Evolutionary conservation across 2,888 invertebrate genomes (phyloP).

Genomic region (Caenorhabditis panamensis): DNA sequence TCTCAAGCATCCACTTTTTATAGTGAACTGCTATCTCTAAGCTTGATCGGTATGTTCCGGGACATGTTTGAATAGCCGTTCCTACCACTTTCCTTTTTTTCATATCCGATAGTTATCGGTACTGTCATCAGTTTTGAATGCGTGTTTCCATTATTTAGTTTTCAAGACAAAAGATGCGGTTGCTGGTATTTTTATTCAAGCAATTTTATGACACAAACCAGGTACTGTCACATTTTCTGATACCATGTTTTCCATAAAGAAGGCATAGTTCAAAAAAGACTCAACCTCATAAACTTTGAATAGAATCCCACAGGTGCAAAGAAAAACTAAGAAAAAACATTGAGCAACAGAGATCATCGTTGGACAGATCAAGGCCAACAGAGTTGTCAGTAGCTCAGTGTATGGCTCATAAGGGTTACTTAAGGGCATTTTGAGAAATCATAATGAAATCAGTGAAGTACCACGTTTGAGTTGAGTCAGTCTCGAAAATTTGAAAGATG

Average conservation of each 20-base stretch:
- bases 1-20: background rate
- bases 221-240: background rate
- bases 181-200: no score
- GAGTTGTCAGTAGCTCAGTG: background rate
- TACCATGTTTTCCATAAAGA: no score
- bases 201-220: slow-evolving; percentile 9
- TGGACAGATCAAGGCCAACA: slow-evolving; percentile 13
- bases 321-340: background rate
- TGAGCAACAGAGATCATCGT: slow-evolving; percentile 11
- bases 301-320: no score
- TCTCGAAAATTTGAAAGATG: background rate
- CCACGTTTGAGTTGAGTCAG: slow-evolving; percentile 6
- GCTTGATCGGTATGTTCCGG: slow-evolving; percentile 50
- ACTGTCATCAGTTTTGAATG: background rate
- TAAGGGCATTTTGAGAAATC: no score
- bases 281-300: no score
- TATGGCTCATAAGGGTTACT: background rate
- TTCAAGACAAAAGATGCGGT: background rate
- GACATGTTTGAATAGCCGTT: slow-evolving; percentile 11
- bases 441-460: no score
- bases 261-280: no score
- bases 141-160: background rate
- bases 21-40: slow-evolving; percentile 24
- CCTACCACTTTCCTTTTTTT: slow-evolving; percentile 25
- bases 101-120: slow-evolving; percentile 16